These are phyloP conservation scores for Trididemnum nubilum DNA, from an alignment of 23 tunicate genomes.

Conservation along the genomic window DNA sequence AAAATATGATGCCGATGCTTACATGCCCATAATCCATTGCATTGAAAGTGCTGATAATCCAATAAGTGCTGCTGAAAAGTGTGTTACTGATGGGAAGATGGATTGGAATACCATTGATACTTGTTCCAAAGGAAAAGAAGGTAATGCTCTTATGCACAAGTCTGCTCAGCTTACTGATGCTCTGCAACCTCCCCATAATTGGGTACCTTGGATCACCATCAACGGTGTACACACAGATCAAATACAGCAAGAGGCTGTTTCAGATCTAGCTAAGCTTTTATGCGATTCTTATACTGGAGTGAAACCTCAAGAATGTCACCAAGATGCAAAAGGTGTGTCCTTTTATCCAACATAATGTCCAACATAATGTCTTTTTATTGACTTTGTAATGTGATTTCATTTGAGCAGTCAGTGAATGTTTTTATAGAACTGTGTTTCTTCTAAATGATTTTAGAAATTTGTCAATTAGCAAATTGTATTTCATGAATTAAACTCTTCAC, in stretches of 20 bases:
- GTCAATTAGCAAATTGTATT: no score
- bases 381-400: no score
- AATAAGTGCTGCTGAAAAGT: slow-evolving; percentile 63
- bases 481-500: no score
- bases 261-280: slow-evolving; percentile 43
- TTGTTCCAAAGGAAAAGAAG: slow-evolving; percentile 76
- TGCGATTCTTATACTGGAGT: slow-evolving; percentile 70
- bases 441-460: no score
- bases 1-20: slow-evolving; percentile 36
- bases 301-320: slow-evolving; percentile 50
- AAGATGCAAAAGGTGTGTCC: neutral
- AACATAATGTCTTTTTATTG: no score
- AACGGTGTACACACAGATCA: slow-evolving; percentile 73
- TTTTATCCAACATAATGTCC: no score
- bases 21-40: slow-evolving; percentile 81
- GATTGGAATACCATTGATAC: slow-evolving; percentile 55
- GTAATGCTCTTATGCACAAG: slow-evolving; percentile 77
- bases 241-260: slow-evolving; percentile 71
- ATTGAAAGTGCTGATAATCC: slow-evolving; percentile 71
- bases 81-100: slow-evolving; percentile 43
- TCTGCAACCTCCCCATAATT: slow-evolving; percentile 59
- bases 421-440: no score
- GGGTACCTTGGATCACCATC: slow-evolving; percentile 76
- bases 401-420: no score
- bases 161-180: slow-evolving; percentile 58